Conservation (phyloP, 2,888 invertebrate species). For the Heliconius ismenius region DNA sequence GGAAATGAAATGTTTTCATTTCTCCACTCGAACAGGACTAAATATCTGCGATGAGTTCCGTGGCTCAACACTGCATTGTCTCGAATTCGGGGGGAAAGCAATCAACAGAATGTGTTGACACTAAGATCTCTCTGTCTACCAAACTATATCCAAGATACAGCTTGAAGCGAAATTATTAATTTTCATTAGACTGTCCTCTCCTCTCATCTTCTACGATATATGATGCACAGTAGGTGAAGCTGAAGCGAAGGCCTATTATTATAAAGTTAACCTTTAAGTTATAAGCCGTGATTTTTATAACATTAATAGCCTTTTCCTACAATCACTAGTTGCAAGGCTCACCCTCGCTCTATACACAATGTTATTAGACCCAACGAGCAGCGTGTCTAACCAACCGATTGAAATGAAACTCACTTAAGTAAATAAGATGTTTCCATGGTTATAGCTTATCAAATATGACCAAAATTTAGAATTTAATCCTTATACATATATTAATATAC, state of each 20-base stretch:
- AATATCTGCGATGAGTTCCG: no score
- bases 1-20: no score
- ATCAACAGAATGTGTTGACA: not conserved
- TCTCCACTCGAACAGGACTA: no score
- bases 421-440: not conserved
- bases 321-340: not conserved
- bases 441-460: not conserved
- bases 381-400: not conserved
- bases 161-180: no score
- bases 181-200: no score
- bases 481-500: no score
- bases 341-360: not conserved
- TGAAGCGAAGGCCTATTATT: not conserved
- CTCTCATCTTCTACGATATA: no score
- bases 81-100: no score
- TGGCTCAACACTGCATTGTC: no score
- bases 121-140: no score
- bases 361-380: not conserved
- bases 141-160: no score
- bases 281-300: not conserved
- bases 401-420: conserved; percentile 8
- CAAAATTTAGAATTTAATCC: not conserved
- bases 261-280: not conserved
- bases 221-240: not conserved
- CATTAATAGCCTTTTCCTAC: not conserved